Conservation (phyloP, 2,113 vertebrate genomes). For the Glaucomys volans region DNA sequence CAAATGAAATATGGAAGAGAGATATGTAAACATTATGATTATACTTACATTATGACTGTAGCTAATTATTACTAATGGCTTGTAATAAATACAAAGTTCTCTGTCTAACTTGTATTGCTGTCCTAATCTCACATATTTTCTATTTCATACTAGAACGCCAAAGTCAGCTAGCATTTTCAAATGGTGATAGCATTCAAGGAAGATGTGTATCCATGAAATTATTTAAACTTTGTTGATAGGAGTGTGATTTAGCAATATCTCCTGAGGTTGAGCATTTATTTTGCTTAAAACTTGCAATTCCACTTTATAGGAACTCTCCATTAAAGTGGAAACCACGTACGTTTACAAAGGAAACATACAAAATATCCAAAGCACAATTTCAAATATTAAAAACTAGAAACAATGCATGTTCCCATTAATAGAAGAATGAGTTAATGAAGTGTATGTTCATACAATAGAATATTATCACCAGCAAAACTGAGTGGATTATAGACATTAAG, state of each 20-base stretch:
- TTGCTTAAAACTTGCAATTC: not conserved
- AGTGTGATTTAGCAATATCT: not conserved
- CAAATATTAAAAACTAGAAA: not conserved
- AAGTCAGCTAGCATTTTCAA: not conserved
- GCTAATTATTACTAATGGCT: not conserved
- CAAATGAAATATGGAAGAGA: not conserved
- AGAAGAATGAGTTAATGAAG: not conserved
- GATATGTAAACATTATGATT: not conserved
- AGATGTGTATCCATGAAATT: not conserved
- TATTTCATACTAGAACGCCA: not conserved
- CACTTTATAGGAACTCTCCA: not conserved
- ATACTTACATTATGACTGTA: not conserved
- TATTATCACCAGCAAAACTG: not conserved
- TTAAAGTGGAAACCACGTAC: not conserved
- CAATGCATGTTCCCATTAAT: not conserved
- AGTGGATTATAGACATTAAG: not conserved
- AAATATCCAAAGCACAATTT: not conserved
- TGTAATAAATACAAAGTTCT: not conserved
- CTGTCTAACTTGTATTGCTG: not conserved
- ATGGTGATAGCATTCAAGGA: constrained; percentile 1
- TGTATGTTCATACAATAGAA: not conserved
- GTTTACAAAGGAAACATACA: not conserved
- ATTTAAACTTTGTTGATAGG: not conserved
- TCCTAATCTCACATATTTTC: not conserved
- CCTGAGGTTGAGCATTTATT: not conserved